A percentile compares a stretch with the other conserved stretches of the same genome.
phyloP scores from a whole-genome alignment of 2,113 vertebrate genomes.

The Halichoeres trimaculatus region DNA sequence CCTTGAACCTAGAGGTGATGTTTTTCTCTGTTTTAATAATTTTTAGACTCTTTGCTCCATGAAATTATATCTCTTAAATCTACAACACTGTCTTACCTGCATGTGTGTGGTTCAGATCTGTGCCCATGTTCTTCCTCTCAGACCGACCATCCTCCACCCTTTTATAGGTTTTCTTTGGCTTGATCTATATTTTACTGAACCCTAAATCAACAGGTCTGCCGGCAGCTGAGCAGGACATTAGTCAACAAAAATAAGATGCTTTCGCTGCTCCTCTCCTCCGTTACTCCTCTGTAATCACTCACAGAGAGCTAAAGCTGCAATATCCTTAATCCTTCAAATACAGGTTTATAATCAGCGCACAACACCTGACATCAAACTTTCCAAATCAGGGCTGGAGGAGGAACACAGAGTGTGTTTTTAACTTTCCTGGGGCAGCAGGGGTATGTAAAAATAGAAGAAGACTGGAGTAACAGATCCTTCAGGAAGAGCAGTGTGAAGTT shows the following conservation, averaged over 20 bases:
- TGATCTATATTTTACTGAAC: slow-evolving; percentile 57
- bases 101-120: slow-evolving; percentile 43
- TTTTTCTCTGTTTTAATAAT: too few relatives aligned
- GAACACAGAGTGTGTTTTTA: slow-evolving; percentile 16
- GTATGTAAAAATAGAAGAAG: slow-evolving; percentile 9
- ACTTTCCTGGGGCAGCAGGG: neutral
- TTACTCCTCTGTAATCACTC: slow-evolving; percentile 63
- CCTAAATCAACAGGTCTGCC: slow-evolving; percentile 56
- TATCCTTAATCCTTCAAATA: slow-evolving; percentile 70
- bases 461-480: neutral
- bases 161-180: slow-evolving; percentile 62
- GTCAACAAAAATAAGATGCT: slow-evolving; percentile 76
- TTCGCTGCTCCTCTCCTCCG: slow-evolving; percentile 42
- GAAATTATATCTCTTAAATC: too few relatives aligned
- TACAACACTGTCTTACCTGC: slow-evolving; percentile 68
- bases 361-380: slow-evolving; percentile 66
- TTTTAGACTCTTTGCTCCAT: too few relatives aligned
- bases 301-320: slow-evolving; percentile 68
- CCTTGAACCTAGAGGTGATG: too few relatives aligned
- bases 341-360: slow-evolving; percentile 47
- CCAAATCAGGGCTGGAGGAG: slow-evolving; percentile 46
- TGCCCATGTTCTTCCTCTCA: slow-evolving; percentile 58
- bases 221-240: slow-evolving; percentile 60
- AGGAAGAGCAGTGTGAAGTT: neutral
- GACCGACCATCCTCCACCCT: slow-evolving; percentile 27